Evolutionary conservation across 2,113 vertebrate species (phyloP).

Genomic region (Istiophorus platypterus): DNA sequence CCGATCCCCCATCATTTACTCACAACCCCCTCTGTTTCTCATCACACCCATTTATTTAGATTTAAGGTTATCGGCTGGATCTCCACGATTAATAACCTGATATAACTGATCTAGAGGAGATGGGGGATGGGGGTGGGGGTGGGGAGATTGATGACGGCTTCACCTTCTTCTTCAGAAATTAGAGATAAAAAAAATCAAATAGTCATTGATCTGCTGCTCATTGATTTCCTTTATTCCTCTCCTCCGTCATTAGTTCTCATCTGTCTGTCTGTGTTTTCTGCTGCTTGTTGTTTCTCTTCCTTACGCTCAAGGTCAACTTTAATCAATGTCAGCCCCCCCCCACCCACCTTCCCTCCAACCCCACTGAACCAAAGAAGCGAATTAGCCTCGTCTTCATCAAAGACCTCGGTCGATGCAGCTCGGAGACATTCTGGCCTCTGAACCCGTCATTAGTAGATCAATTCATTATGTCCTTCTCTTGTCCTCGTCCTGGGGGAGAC

Average conservation of each 20-base stretch:
- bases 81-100: slow-evolving; percentile 78
- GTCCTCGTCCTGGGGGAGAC: too few species aligned
- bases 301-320: slow-evolving; percentile 75
- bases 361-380: slow-evolving; percentile 29
- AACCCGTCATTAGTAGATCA: too few species aligned
- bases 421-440: too few species aligned
- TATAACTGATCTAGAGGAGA: slow-evolving; percentile 51
- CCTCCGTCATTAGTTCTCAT: slow-evolving; percentile 56
- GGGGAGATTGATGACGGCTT: slow-evolving; percentile 35
- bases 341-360: background rate
- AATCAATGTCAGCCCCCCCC: slow-evolving; percentile 35
- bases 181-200: slow-evolving; percentile 79
- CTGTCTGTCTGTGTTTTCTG: slow-evolving; percentile 30
- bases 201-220: slow-evolving; percentile 72
- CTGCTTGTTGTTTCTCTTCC: background rate
- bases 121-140: slow-evolving; percentile 57
- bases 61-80: slow-evolving; percentile 59
- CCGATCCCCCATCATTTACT: background rate
- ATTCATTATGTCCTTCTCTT: too few species aligned
- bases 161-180: slow-evolving; percentile 72
- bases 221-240: slow-evolving; percentile 79
- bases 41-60: slow-evolving; percentile 59
- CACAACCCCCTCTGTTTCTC: slow-evolving; percentile 27
- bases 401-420: too few species aligned
- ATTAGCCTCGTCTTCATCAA: too few species aligned